phyloP scores from a whole-genome alignment of 2,797 vertebrate genomes.

The Heteromormyrus szaboi region DNA sequence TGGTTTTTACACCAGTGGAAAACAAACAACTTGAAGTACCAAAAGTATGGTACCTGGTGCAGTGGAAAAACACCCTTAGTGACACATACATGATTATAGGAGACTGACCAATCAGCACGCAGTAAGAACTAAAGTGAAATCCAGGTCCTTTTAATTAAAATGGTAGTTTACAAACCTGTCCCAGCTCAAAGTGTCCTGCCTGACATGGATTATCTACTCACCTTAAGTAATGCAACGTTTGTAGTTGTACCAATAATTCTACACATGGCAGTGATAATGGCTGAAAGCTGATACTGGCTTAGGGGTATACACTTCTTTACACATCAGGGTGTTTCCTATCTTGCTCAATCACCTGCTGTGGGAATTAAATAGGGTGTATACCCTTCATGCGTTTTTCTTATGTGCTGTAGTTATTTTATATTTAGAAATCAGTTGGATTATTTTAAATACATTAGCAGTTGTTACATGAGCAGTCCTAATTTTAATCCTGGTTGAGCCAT shows the following conservation, averaged over 20 bases:
- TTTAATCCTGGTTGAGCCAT: not conserved
- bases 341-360: not conserved
- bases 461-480: not conserved
- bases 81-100: not conserved
- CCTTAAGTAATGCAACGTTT: not conserved
- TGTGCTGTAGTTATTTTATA: not conserved
- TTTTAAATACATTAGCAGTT: not conserved
- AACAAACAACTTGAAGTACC: not conserved
- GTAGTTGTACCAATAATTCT: not conserved
- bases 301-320: not conserved
- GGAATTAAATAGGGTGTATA: not conserved
- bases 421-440: not conserved
- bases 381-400: not conserved
- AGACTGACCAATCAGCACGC: not conserved
- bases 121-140: not conserved
- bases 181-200: not conserved
- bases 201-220: not conserved
- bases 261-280: not conserved
- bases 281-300: not conserved
- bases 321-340: not conserved
- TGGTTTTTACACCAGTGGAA: not conserved
- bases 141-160: not conserved
- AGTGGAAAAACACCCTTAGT: not conserved
- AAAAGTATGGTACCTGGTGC: not conserved
- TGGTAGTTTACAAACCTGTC: not conserved